Percentiles rank a stretch among this genome's conserved stretches.
Evolutionary conservation across 2,888 invertebrate species (phyloP).

Genomic region (Himalopsyche kuldschensis): DNA sequence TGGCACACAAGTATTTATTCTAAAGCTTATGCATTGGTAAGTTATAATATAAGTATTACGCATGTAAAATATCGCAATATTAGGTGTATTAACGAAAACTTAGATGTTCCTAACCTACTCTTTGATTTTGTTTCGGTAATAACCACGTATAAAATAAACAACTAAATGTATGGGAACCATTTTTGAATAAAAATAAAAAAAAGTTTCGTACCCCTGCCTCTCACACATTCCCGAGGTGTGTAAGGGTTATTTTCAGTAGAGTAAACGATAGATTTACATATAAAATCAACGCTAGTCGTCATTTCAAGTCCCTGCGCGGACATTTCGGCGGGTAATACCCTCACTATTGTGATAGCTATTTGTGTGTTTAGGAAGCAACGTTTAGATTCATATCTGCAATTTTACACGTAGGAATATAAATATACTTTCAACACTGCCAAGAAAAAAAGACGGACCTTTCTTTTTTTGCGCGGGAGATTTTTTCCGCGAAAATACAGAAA

Average conservation of each 20-base stretch:
- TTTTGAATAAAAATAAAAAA: too few species aligned
- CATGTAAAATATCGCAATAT: too few species aligned
- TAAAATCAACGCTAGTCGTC: constrained; percentile 1
- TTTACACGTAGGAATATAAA: neutral
- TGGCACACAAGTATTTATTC: too few species aligned
- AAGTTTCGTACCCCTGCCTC: neutral
- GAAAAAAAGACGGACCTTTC: neutral
- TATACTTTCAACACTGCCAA: neutral
- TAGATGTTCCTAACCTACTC: too few species aligned
- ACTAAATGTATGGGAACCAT: too few species aligned
- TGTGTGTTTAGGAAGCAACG: neutral
- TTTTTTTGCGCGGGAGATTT: neutral
- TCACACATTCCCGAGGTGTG: neutral
- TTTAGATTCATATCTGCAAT: constrained; percentile 6
- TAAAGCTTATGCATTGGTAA: too few species aligned
- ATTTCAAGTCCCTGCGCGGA: neutral
- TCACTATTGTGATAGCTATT: neutral
- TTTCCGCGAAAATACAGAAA: too few species aligned
- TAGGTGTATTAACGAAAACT: too few species aligned
- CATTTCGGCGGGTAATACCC: constrained; percentile 7
- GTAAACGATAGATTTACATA: constrained; percentile 11
- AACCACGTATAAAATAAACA: too few species aligned
- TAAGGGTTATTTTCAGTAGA: neutral
- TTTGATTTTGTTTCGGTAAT: too few species aligned
- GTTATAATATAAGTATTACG: too few species aligned